Evolutionary conservation across 2,113 vertebrate genomes (phyloP).

Genomic region (Rissa tridactyla): DNA sequence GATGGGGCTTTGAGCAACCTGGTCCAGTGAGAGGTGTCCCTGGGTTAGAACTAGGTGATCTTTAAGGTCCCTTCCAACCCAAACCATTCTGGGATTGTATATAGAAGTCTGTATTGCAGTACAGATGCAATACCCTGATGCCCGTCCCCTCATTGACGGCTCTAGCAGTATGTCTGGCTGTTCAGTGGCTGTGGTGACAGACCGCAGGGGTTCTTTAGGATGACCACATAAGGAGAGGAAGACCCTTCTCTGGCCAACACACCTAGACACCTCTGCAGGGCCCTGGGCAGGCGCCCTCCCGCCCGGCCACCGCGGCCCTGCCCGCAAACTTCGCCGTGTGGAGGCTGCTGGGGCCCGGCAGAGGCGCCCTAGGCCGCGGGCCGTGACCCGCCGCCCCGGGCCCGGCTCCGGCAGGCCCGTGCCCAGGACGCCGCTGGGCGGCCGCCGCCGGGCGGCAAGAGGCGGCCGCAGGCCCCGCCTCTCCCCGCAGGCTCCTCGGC

Average conservation of each 20-base stretch:
- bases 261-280: accelerated
- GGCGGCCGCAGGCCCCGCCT: constrained; percentile 19
- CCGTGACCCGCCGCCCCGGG: not conserved
- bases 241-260: not conserved
- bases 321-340: not conserved
- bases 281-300: not conserved
- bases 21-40: not conserved
- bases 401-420: not conserved
- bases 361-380: not conserved
- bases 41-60: no score
- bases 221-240: not conserved
- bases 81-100: not conserved
- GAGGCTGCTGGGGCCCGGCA: not conserved
- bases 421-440: not conserved
- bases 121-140: no score
- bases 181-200: not conserved
- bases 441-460: not conserved
- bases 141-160: accelerated
- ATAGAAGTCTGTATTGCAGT: not conserved
- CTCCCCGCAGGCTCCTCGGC: not conserved
- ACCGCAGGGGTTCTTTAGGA: not conserved
- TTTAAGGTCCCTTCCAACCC: not conserved
- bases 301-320: not conserved
- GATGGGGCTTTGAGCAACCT: not conserved
- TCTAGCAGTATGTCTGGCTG: not conserved